Evolutionary conservation across 2,888 invertebrate genomes (phyloP), one percentile per base, ranked within the genome.

Genomic region (Ophraella communa): DNA sequence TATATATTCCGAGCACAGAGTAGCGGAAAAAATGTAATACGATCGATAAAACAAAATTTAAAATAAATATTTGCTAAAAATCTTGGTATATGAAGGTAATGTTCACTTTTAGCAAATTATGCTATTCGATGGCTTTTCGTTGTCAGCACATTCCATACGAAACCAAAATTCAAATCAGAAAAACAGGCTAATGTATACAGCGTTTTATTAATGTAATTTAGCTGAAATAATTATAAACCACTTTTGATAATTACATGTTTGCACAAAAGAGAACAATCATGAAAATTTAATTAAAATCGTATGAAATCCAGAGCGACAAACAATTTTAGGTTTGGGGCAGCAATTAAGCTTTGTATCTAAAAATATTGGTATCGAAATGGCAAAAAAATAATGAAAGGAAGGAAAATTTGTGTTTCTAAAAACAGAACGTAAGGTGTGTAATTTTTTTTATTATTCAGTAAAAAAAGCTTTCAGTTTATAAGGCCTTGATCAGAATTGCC

Each of bases 241-340:
- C 23, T 39, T 47, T 47, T 23, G n/a, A 23, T 47, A 23, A 47
- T n/a, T 20, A 27, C 47, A 21, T 45, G 33, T 44, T 47, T 18
- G 44, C 47, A 44, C 11, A 47, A 17, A 14, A 39, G 39, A 42
- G 45, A 45, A 57, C 30, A 27, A 45, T 56, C 24, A 44, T 24
- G 56, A 24, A 56, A 39, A 44, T 56, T 45, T 45, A 57, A 57
- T 57, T 57, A 57, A 57, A 57, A 57, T 45, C 30, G 45, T 21
- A 42, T 45, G 30, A 45, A 57, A 5, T 45, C 20, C 45, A 21
- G 21, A 57, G 27, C 24, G 30, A 45, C 55, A 55, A 55, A 55
- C 56, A 45, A 57, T 57, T 47, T 47, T 45, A 45, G 45, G 20
- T n/a, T 30, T 57, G 24, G 45, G 45, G 30, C n/a, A 57, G 44